phyloP scores from a whole-genome alignment of 2,888 invertebrate genomes.

The Tetragonula carbonaria region DNA sequence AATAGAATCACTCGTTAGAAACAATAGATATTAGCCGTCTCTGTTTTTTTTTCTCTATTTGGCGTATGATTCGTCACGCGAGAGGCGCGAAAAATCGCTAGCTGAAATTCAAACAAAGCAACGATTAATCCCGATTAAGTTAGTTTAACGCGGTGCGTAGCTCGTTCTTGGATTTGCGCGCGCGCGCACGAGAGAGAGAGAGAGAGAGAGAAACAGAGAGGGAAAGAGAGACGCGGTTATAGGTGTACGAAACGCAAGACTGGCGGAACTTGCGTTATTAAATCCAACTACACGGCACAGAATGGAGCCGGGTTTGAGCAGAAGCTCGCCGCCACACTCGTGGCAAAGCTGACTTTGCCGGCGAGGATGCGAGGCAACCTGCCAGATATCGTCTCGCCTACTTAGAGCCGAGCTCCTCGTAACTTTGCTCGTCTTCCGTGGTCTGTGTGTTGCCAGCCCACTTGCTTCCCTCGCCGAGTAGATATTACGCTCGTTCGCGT shows the following conservation, averaged over 20 bases:
- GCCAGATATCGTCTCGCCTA: conserved; percentile 50
- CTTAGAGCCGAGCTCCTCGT: conserved; percentile 30
- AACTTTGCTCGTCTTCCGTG: conserved; percentile 48
- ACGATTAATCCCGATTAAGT: conserved; percentile 41
- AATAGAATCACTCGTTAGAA: not conserved
- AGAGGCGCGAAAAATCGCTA: not conserved
- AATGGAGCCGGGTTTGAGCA: conserved; percentile 27
- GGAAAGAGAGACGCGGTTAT: conserved; percentile 6
- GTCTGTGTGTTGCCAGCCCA: not conserved
- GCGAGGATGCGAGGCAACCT: conserved; percentile 45
- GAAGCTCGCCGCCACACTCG: conserved; percentile 20
- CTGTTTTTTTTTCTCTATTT: not conserved
- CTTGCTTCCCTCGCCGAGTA: conserved; percentile 14
- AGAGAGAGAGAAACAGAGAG: too few relatives aligned
- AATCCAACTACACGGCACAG: conserved; percentile 59
- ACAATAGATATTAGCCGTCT: not conserved
- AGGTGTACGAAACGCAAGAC: conserved; percentile 38
- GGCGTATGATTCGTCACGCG: not conserved
- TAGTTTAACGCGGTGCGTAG: conserved; percentile 30
- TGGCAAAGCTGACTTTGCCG: conserved; percentile 51
- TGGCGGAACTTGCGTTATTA: conserved; percentile 62
- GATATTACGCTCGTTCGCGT: conserved; percentile 34
- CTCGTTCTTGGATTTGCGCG: conserved; percentile 19
- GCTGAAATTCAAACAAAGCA: conserved; percentile 22
- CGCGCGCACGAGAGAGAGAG: not conserved